Base-by-base conservation (phyloP, 2,888 invertebrate genomes). In the Nemoura dubitans region DNA sequence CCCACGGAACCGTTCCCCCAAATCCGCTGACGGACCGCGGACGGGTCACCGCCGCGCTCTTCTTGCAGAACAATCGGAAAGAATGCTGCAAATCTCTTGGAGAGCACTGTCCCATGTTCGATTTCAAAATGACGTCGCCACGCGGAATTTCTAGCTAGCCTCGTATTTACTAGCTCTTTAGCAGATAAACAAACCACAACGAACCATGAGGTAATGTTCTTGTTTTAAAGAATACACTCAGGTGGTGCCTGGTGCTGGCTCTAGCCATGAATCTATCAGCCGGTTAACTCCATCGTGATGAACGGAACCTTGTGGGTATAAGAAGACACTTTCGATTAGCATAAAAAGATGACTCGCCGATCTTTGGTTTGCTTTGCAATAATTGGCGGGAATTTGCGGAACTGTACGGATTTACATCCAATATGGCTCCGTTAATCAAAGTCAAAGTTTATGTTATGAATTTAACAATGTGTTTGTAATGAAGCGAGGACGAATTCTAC, bases 211-310 rank as follows among this genome's bases (percentile, higher is more conserved):
- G 59, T 59, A 59, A 59, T 59, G 16, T 59, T 21, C 16, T 14
- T 59, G 59, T 59, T 59, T 59, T 59, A 59, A 59, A 59, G 2
- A 59, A 59, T 59, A 59, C 59, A 59, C 59, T 59, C 59, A 59
- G 59, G 59, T 59, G 59, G 3, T 36, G 36, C 36, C n/a, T n/a
- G n/a, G 36, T 36, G 10, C 36, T 3, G 36, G 36, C 10, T 36
- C 10, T 36, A 36, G 21, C 59, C 59, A 59, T 59, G 59, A 59
- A 59, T 21, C 1, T 16, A 59, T 21, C 59, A 59, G 59, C 59
- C 14, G 59, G 21, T 14, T 36, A 59, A 59, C 14, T 10, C 59
- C 14, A 59, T 59, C 16, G 59, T 59, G 59, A 59, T 7, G 16
- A 3, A 7, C 21, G 59, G 21, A 21, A 59, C 59, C 59, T 59